Evolutionary conservation across 2,888 invertebrate genomes (phyloP), one percentile per base, ranked within the genome.

Genomic region (Acleris laterana): DNA sequence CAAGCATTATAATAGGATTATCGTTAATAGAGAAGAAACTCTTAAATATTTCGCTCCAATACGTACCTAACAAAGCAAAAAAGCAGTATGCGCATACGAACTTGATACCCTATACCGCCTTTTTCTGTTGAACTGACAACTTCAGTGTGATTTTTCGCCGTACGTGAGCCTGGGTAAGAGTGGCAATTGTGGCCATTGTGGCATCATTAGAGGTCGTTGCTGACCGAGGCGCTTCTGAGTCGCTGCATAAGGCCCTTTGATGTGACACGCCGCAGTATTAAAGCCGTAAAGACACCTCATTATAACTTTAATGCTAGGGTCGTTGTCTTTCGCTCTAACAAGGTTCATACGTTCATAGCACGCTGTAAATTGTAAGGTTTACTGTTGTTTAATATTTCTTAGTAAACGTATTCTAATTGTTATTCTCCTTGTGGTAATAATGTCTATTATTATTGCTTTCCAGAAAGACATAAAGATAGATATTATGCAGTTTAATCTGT

Each of bases 101-200:
- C 4, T 32, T 32, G 9, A 32, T 9, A 3, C 32, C 4, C 32
- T 32, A 32, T 32, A 32, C 9, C 7, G 1, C 32, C 32, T 32
- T 32, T 32, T 32, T 32, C 32, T 9, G 32, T 9, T 32, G 9
- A 32, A 32, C 32, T 32, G 32, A 32, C 22, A 25, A 55, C 62
- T 60, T 52, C 28, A 53, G 44, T 11, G 17, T 55, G 6, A 19
- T 32, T 44, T 9, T 25, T 28, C 22, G 13, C 38, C 63, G 84
- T 78, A 88, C 90, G 90, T 91, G 90, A 83, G 80, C 73, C 72
- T 64, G 76, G 72, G 82, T 89, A 90, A 91, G 81, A 77, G 82
- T 78, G 89, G 85, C 90, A 90, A 90, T 92, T 80, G 79, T 78
- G 89, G 85, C 90, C 90, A 89, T 92, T 80, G 79, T 68, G 80